Percentiles rank a stretch among this genome's conserved stretches.
phyloP scores from a whole-genome alignment of 2,888 invertebrate genomes.

The Sinhomidia bicolor region DNA sequence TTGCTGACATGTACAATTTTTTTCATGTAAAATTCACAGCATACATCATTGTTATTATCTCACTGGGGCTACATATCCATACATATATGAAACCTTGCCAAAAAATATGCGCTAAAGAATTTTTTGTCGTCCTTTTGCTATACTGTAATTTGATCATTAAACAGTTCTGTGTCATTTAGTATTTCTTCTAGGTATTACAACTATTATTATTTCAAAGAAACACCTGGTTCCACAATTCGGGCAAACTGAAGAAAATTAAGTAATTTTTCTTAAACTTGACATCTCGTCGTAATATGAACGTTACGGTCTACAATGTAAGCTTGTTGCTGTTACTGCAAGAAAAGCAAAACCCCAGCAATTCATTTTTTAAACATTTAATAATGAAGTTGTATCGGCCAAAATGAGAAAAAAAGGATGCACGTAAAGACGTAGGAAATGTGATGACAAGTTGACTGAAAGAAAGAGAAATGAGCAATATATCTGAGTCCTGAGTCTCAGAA shows the following conservation, averaged over 20 bases:
- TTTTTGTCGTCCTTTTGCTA: neutral
- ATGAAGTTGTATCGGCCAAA: conserved; percentile 52
- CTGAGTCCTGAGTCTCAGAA: conserved; percentile 6
- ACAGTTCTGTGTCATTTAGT: too few relatives aligned
- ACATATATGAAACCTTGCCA: too few relatives aligned
- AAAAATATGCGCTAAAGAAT: neutral
- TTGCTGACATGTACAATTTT: neutral
- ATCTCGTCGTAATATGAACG: neutral
- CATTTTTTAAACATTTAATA: conserved; percentile 40
- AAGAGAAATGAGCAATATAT: conserved; percentile 69
- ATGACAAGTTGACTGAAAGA: conserved; percentile 79
- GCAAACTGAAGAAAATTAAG: neutral
- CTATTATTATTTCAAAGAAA: too few relatives aligned
- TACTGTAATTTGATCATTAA: too few relatives aligned
- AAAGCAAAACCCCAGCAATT: conserved; percentile 34
- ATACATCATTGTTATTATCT: neutral
- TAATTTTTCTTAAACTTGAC: neutral
- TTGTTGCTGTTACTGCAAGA: neutral
- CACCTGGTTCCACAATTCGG: neutral
- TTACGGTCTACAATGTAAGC: neutral
- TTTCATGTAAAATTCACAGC: conserved; percentile 1
- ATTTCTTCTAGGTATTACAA: too few relatives aligned
- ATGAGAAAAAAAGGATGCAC: conserved; percentile 65
- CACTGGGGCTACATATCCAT: neutral
- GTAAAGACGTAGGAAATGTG: conserved; percentile 74